Conservation (phyloP, 2,797 vertebrate species). For the Micrastur ruficollis region DNA sequence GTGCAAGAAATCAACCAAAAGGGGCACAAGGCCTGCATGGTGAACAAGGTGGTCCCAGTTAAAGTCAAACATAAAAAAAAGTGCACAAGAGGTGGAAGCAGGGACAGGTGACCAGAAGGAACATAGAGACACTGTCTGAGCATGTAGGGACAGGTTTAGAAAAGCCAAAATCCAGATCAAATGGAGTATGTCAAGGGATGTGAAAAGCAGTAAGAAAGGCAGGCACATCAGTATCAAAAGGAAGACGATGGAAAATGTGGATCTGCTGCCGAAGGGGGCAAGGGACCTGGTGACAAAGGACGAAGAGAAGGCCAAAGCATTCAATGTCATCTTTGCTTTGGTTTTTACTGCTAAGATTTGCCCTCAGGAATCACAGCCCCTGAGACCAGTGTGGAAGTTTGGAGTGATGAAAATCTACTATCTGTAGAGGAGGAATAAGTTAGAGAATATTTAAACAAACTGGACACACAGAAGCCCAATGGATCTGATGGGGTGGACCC, state of each 20-base stretch:
- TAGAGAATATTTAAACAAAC: background rate
- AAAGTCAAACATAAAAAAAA: background rate
- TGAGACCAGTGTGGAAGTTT: background rate
- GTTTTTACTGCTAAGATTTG: background rate
- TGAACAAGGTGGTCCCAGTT: background rate
- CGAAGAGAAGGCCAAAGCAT: background rate
- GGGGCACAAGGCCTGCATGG: background rate
- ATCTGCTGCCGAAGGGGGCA: background rate
- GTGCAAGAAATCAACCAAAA: background rate
- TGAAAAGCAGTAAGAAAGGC: background rate
- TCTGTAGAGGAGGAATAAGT: background rate
- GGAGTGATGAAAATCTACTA: background rate
- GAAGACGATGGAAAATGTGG: background rate
- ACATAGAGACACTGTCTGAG: background rate
- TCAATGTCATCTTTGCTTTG: background rate
- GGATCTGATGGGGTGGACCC: background rate
- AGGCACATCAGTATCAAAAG: background rate
- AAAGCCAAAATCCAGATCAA: background rate
- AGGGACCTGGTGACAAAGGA: background rate
- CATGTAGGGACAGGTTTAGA: background rate
- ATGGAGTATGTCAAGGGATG: accelerated
- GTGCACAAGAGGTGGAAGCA: accelerated
- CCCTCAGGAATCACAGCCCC: background rate
- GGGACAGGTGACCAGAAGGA: background rate
- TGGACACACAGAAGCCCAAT: background rate